phyloP scores from a whole-genome alignment of 2,797 vertebrate species.

The Trichosurus vulpecula region DNA sequence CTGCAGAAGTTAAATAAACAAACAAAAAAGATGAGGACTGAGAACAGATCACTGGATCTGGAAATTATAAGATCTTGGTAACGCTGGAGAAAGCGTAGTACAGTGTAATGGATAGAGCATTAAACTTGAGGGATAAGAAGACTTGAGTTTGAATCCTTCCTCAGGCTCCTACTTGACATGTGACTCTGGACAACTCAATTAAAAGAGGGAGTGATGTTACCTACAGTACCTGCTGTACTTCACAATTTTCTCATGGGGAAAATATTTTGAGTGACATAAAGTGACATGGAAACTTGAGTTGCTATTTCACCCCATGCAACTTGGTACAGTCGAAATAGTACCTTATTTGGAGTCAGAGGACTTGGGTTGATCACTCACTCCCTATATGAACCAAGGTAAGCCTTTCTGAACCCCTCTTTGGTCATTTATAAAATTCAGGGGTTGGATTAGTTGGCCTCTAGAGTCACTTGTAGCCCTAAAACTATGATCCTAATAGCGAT shows the following conservation, averaged over 20 bases:
- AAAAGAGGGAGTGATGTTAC: background rate
- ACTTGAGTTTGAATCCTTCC: background rate
- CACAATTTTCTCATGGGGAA: background rate
- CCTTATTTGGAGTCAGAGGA: background rate
- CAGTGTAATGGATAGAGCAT: background rate
- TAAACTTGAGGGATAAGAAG: background rate
- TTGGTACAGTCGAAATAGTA: background rate
- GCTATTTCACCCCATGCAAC: background rate
- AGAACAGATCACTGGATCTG: background rate
- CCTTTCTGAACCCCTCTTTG: conserved; percentile 9
- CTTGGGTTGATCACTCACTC: background rate
- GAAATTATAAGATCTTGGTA: background rate
- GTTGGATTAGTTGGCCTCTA: background rate
- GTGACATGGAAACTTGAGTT: background rate
- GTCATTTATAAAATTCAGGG: conserved; percentile 2
- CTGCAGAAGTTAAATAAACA: background rate
- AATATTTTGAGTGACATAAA: background rate
- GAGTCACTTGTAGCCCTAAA: background rate
- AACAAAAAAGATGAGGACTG: background rate
- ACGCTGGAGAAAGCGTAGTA: background rate
- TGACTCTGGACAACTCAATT: background rate
- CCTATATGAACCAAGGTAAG: background rate
- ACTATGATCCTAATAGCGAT: background rate
- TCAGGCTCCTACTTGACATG: background rate
- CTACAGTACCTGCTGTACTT: background rate